Evolutionary conservation across 2,797 vertebrate species (phyloP).

Genomic region (Staurois parvus): DNA sequence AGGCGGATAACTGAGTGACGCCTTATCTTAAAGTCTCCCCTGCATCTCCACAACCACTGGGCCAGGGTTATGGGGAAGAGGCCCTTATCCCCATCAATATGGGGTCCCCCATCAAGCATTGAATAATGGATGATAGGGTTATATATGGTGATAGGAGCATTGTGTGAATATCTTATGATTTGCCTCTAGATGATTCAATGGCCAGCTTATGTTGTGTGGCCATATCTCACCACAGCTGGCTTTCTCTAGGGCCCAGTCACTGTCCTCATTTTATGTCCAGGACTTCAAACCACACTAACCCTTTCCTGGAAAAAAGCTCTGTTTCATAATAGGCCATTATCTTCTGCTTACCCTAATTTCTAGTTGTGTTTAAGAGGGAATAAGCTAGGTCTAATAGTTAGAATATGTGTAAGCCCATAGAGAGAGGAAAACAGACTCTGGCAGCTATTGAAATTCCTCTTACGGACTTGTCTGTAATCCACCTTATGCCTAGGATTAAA

Average conservation of each 20-base stretch:
- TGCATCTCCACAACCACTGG: too few relatives aligned
- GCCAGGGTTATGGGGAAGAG: too few relatives aligned
- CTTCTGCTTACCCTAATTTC: background rate
- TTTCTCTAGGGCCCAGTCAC: background rate
- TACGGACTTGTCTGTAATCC: constrained; percentile 37
- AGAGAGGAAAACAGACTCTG: constrained; percentile 20
- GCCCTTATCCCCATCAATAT: too few relatives aligned
- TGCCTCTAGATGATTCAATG: too few relatives aligned
- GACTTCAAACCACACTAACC: background rate
- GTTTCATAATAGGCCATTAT: background rate
- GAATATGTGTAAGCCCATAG: background rate
- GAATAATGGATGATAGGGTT: too few relatives aligned
- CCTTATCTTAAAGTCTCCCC: too few relatives aligned
- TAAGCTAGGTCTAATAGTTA: constrained; percentile 3
- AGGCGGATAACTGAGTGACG: too few relatives aligned
- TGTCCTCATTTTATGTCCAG: background rate
- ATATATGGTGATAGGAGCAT: too few relatives aligned
- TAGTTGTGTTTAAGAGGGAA: background rate
- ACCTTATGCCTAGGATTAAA: constrained; percentile 48
- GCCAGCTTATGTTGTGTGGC: too few relatives aligned
- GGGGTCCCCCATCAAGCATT: too few relatives aligned
- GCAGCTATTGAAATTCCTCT: constrained; percentile 19
- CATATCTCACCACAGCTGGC: background rate
- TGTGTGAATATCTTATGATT: too few relatives aligned
- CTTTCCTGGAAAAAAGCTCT: background rate